Evolutionary conservation across 2,113 vertebrate species (phyloP), one percentile per base, ranked within the genome.

Genomic region (Columba livia): DNA sequence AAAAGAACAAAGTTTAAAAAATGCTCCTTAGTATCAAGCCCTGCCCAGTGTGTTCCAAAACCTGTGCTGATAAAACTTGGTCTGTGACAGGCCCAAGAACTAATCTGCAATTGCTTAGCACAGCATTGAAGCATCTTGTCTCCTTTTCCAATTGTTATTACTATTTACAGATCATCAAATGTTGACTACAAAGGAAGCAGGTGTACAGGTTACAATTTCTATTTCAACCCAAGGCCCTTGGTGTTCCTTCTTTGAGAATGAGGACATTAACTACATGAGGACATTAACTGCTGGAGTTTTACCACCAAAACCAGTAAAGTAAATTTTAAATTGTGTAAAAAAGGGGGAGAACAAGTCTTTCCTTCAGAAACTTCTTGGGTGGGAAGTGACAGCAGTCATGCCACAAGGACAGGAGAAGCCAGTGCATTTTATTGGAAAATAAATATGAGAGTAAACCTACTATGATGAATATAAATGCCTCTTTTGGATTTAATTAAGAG

Each of bases 401-500:
- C 50, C 71, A 84, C 70, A 91, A 96, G 73, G 61, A 92, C 67
- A 85, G 82, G 69, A 95, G 91, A 23, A 96, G 62, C 13, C 61
- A 85, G 32, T 4, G 2, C 51, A 77, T 86, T 96, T 94, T 97
- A 96, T 84, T 81, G 67, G 94, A 95, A 97, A 96, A 95, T 96
- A 97, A 96, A 97, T 75, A 94, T 56, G 79, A 82, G 58, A 95
- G 74, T 79, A 94, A 95, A 96, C 90, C 77, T 85, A 88, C 15
- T 48, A 79, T 79, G 96, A 94, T 92, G 70, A 94, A 93, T 92
- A 96, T 95, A 97, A 97, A 96, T 85, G 31, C 72, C 70, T 72
- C 87, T 87, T 95, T 96, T 88, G 78, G 70, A 91, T 96, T 96
- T 95, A 96, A 97, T 95, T 93, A 94, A 73, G 73, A 96, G 79